Base-by-base conservation (phyloP, 2,113 vertebrate species). In the Lagenorhynchus albirostris region DNA sequence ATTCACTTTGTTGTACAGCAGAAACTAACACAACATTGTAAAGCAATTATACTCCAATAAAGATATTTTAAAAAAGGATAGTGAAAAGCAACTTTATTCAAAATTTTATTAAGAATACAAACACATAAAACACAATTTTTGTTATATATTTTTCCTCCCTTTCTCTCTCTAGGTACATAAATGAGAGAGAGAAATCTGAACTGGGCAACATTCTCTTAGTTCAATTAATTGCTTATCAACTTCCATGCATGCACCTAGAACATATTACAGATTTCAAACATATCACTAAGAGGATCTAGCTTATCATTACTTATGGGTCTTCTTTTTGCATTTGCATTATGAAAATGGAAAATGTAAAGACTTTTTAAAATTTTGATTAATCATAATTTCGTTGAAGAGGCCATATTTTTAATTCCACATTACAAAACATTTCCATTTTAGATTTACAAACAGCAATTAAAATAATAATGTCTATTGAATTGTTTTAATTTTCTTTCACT, bases 341-440 rank as follows among this genome's bases (percentile, higher is more conserved):
- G 62, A 65, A 55, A 62, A 80, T 65, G 36, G 33, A 76, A 97
- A 94, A 55, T 0, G 67, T 84, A 55, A 93, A 82, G n/a, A 71
- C 8, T 82, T 87, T 47, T 25, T n/a, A 8, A 8, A 83, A 3
- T 88, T 95, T 91, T 60, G 44, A 82, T 87, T 53, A 58, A 38
- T 80, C 31, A 14, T 82, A 96, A 87, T 41, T 80, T 87, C 41
- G 18, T 86, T 74, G 5, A 93, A 79, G 17, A 74, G 44, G 6
- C 14, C 68, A 41, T 77, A 18, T 93, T 82, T 70, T 71, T 77
- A 81, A 60, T 18, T 95, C 21, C 41, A 89, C 8, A 60, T 38
- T 62, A 83, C 23, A 77, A 94, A 92, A 83, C 20, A 93, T 53
- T 86, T 90, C 63, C 25, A 53, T 73, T 91, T 94, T 94, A 71